These are phyloP conservation scores for Nettapus auritus DNA, from an alignment of 2,113 vertebrate genomes.

Conservation along the genomic window DNA sequence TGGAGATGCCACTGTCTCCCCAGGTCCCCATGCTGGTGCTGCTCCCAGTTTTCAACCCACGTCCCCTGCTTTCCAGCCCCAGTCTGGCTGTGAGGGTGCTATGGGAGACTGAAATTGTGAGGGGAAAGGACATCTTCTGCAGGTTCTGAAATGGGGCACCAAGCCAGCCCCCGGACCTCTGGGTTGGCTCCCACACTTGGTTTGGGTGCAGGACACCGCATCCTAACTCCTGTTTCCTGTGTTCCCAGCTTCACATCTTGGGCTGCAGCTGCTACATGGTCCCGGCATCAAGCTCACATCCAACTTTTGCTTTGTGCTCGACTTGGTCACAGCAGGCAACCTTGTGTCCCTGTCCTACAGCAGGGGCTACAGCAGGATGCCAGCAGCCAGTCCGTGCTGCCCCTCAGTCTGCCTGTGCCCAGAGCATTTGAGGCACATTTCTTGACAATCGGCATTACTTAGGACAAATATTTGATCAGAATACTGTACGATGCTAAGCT, in stretches of 20 bases:
- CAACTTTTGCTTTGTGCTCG: background rate
- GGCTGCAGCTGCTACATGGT: background rate
- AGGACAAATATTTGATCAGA: background rate
- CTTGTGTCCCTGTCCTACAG: background rate
- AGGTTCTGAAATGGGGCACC: background rate
- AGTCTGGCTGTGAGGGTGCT: background rate
- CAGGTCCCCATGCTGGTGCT: background rate
- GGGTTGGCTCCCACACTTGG: background rate
- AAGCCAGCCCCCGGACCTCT: background rate
- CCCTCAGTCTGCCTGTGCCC: background rate
- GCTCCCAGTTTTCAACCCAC: background rate
- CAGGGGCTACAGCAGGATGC: background rate
- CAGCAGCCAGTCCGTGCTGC: accelerated
- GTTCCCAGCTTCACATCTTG: background rate
- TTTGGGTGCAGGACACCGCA: background rate
- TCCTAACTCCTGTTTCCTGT: accelerated
- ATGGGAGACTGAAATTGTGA: background rate
- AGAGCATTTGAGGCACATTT: background rate
- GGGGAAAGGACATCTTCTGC: background rate
- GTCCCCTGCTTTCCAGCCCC: background rate
- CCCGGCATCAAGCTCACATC: background rate
- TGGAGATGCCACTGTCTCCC: background rate
- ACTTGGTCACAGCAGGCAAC: background rate
- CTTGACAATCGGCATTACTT: background rate
- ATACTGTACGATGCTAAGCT: background rate